These are phyloP conservation scores for Yponomeuta malinellus DNA, from an alignment of 2,888 invertebrate genomes.

Conservation along the genomic window DNA sequence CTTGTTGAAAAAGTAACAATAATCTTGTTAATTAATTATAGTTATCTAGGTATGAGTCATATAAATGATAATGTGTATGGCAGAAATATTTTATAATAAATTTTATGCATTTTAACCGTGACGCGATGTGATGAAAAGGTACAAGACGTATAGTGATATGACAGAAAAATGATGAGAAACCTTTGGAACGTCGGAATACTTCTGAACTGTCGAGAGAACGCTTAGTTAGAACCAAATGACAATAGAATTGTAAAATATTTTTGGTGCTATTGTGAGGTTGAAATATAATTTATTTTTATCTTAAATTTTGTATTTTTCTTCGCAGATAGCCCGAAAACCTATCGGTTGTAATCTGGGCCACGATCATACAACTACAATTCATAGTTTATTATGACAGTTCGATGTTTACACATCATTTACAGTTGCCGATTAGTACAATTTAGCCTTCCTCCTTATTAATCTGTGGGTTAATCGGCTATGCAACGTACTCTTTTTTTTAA, in stretches of 20 bases:
- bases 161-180: neutral
- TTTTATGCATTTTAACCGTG: neutral
- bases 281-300: neutral
- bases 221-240: neutral
- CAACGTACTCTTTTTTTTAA: too few species aligned
- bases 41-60: too few species aligned
- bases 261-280: neutral
- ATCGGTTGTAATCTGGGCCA: too few species aligned
- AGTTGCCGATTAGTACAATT: too few species aligned
- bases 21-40: too few species aligned
- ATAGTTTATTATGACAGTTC: too few species aligned
- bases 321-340: too few species aligned
- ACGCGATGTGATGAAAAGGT: neutral
- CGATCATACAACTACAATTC: too few species aligned
- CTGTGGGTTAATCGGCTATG: too few species aligned
- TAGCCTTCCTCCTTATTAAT: too few species aligned
- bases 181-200: neutral
- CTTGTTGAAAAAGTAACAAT: neutral
- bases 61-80: too few species aligned
- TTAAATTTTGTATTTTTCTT: neutral
- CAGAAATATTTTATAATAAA: neutral
- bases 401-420: too few species aligned
- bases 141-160: neutral
- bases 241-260: constrained; percentile 1
- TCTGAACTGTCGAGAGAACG: neutral